Base-by-base conservation (phyloP, 1,140 invertebrate genomes). In the Cyrtorhinus lividipennis region DNA sequence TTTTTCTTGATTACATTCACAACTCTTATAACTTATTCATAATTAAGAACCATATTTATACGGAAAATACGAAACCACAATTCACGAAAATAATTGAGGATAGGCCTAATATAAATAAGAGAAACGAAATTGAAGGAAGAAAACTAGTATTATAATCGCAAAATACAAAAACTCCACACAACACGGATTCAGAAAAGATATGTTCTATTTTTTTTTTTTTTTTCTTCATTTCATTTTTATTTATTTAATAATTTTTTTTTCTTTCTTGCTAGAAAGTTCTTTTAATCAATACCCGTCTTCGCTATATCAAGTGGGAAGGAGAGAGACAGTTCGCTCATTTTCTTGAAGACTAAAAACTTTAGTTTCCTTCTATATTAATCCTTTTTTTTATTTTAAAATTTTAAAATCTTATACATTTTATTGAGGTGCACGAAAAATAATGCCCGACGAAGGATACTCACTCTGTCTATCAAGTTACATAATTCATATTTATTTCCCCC, bases 151-250 rank as follows among this genome's bases (percentile, higher is more conserved):
- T 15, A 53, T 13, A 53, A 53, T 53, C 48, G 48, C 48, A 22
- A n/a, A n/a, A 53, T 53, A 53, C 48, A 53, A 53, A 53, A 53
- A 8, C n/a, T 12, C 5, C 48, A 53, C 48, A 53, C 48, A 53
- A 53, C 48, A 53, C 48, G 20, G 48, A 53, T 53, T 10, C 8
- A 53, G 20, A 20, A 15, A 10, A 53, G 48, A 53, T 53, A 53
- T 53, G 48, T 53, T 15, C 48, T 53, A 53, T 53, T 53, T 53
- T 53, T 53, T 20, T 53, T n/a, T n/a, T n/a, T n/a, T n/a, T n/a
- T n/a, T n/a, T n/a, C n/a, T n/a, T n/a, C n/a, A n/a, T n/a, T n/a
- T n/a, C n/a, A n/a, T n/a, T n/a, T n/a, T n/a, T n/a, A n/a, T n/a
- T n/a, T n/a, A n/a, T n/a, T n/a, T n/a, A n/a, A n/a, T n/a, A n/a